phyloP scores from a whole-genome alignment of 2,113 vertebrate species.

The Scopus umbretta region DNA sequence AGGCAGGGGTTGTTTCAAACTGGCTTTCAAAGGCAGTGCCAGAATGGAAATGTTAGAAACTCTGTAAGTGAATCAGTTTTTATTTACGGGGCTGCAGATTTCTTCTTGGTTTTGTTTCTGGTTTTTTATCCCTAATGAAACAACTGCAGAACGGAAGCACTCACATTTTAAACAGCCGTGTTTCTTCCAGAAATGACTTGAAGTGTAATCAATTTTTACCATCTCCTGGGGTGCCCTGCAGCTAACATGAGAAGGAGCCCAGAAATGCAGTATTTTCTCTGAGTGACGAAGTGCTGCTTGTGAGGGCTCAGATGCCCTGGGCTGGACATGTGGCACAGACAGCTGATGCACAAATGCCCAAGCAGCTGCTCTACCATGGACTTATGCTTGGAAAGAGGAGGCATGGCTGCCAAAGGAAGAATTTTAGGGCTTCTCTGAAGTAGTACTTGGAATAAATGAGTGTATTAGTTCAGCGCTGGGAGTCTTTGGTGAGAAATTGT shows the following conservation, averaged over 20 bases:
- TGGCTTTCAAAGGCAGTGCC: conserved; percentile 58
- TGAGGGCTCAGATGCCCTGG: background rate
- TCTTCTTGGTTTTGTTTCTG: conserved; percentile 24
- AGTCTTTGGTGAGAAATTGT: background rate
- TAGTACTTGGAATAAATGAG: background rate
- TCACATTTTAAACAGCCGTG: conserved; percentile 26
- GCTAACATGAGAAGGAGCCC: conserved; percentile 27
- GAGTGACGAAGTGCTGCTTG: background rate
- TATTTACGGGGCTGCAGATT: conserved; percentile 38
- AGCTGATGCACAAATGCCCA: background rate
- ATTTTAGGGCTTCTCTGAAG: background rate
- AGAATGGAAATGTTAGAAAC: conserved; percentile 35
- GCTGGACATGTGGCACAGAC: background rate
- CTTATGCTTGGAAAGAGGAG: background rate
- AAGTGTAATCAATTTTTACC: conserved; percentile 63
- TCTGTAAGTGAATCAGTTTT: conserved; percentile 47
- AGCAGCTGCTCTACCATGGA: background rate
- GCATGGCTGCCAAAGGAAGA: background rate
- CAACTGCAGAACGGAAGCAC: background rate
- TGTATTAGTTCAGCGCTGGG: background rate
- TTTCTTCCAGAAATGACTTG: conserved; percentile 47
- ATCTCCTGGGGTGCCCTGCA: conserved; percentile 43
- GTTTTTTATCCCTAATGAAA: conserved; percentile 22
- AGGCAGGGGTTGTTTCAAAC: conserved; percentile 62
- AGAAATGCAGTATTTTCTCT: background rate